Evolutionary conservation across 2,888 invertebrate species (phyloP).

Genomic region (Aporophyla lueneburgensis): DNA sequence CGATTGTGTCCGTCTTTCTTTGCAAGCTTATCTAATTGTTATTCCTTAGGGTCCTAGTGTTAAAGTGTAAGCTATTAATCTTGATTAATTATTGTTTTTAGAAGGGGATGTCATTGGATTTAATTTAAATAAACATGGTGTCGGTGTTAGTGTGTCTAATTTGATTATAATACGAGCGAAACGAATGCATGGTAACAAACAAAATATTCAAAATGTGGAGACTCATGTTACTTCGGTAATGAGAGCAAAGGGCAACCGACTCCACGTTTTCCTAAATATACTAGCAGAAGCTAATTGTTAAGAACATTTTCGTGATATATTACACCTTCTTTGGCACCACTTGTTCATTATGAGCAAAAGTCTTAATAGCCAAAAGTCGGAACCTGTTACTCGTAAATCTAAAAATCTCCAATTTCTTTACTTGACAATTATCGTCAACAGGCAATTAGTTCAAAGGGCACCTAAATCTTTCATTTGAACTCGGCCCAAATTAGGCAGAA

Average conservation of each 20-base stretch:
- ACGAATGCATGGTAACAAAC: slow-evolving; percentile 13
- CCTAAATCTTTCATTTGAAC: slow-evolving; percentile 43
- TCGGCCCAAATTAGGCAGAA: slow-evolving; percentile 47
- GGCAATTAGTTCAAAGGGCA: slow-evolving; percentile 49
- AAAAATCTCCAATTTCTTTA: slow-evolving; percentile 38
- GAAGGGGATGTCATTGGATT: slow-evolving; percentile 66
- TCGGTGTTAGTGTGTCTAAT: slow-evolving; percentile 62
- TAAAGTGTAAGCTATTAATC: slow-evolving; percentile 85
- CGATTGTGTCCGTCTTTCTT: slow-evolving; percentile 63
- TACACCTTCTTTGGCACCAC: slow-evolving; percentile 18
- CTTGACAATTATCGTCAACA: slow-evolving; percentile 47
- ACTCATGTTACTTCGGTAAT: neutral
- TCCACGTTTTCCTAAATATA: neutral
- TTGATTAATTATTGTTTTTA: slow-evolving; percentile 85
- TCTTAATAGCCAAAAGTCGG: slow-evolving; percentile 25
- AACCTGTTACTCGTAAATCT: slow-evolving; percentile 38
- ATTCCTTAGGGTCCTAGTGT: slow-evolving; percentile 79
- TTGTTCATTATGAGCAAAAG: slow-evolving; percentile 51
- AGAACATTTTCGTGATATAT: neutral
- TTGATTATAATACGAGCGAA: slow-evolving; percentile 53
- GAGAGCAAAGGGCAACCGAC: neutral
- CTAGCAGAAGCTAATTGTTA: neutral
- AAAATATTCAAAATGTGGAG: neutral
- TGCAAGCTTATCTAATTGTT: slow-evolving; percentile 80
- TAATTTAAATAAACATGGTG: slow-evolving; percentile 70